Percentiles rank a stretch among this genome's conserved stretches.
Evolutionary conservation across 2,797 vertebrate species (phyloP).

Genomic region (Pantherophis vulpinus): DNA sequence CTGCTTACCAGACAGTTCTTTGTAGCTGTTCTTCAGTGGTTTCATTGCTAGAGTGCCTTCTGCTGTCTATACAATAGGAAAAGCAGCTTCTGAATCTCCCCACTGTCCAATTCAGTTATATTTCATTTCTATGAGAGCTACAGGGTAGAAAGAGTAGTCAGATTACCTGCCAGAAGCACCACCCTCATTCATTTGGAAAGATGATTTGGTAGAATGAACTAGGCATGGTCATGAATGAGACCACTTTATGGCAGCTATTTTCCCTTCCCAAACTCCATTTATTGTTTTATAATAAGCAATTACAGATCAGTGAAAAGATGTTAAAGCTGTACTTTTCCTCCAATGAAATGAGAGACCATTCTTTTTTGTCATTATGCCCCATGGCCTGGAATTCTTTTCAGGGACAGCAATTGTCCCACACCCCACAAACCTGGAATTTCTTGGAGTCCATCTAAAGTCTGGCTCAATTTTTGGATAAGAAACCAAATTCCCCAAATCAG

Average conservation of each 20-base stretch:
- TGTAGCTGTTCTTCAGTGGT: not conserved
- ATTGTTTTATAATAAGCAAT: conserved; percentile 66
- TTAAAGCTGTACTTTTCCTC: conserved; percentile 19
- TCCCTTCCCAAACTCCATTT: conserved; percentile 57
- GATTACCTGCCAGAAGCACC: conserved; percentile 28
- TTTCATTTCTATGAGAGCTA: conserved; percentile 37
- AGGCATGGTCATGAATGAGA: conserved; percentile 58
- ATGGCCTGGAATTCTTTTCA: not conserved
- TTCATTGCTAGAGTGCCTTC: not conserved
- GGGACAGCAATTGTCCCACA: not conserved
- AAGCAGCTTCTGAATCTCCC: not conserved
- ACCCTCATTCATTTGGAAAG: conserved; percentile 51
- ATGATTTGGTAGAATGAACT: conserved; percentile 56
- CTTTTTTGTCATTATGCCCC: not conserved
- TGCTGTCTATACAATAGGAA: not conserved
- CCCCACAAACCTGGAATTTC: not conserved
- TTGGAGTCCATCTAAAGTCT: not conserved
- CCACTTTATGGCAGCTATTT: conserved; percentile 57
- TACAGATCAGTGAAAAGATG: conserved; percentile 55
- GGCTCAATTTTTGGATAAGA: not conserved
- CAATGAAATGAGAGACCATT: not conserved
- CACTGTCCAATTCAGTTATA: not conserved
- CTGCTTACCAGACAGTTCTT: not conserved
- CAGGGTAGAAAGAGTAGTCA: conserved; percentile 31
- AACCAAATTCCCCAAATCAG: not conserved